Base-by-base conservation (phyloP, 2,888 invertebrate species). In the Drosophila birchii region DNA sequence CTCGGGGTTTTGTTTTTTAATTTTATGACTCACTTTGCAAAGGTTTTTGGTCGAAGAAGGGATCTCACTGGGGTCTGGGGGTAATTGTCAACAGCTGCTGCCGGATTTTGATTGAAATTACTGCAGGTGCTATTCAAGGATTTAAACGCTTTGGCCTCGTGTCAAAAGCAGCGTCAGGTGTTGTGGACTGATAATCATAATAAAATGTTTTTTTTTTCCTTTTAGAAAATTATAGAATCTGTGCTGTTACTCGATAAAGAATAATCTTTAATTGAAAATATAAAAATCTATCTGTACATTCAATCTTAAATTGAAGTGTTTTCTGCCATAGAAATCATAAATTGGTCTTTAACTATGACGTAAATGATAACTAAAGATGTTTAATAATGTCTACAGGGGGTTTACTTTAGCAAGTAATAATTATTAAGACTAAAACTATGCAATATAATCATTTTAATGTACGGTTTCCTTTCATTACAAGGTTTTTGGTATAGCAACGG, bases 21-120 rank as follows among this genome's bases (percentile, higher is more conserved):
- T 69, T 81, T 74, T 74, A 86, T 86, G 82, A 83, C 86, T 82
- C 80, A 87, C 67, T 85, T 66, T 26, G n/a, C 8, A 36, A 26
- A 29, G 49, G 29, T 23, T 29, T 62, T 36, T 5, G 14, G 5
- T 1, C 3, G n/a, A 23, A 18, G 3, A n/a, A 20, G 18, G 14
- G 26, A 12, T n/a, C 14, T n/a, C 14, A n/a, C n/a, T 32, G 36
- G 18, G 20, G 20, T 20, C 29, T 45, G 45, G 47, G 12, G 14
- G 11, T 26, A 34, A 49, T 49, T 39, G 64, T 39, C 39, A 41
- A 18, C 64, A 64, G 47, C 66, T 49, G 51, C 14, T 34, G 34
- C 8, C 6, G 26, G 18, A 66, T 64, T 63, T 47, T 61, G 34
- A 66, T 34, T 49, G 34, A 44, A 61, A 26, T 26, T 64, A 39